Evolutionary conservation across 2,113 vertebrate genomes (phyloP), one percentile per base, ranked within the genome.

Genomic region (Upupa epops): DNA sequence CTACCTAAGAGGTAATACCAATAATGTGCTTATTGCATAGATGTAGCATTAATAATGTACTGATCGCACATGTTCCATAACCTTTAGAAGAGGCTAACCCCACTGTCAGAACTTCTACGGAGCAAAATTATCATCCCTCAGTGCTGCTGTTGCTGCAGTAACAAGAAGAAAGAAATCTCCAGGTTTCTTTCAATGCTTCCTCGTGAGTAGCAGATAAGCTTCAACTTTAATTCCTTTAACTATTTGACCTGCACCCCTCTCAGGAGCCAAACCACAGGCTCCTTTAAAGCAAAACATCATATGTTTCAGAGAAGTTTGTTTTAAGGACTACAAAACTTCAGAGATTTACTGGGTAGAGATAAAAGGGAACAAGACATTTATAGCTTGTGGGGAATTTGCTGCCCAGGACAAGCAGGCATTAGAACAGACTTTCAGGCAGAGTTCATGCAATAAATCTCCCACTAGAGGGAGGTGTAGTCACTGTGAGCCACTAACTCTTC

Each of bases 401-500:
- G 74, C 54, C 82, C 42, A 56, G 58, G 36, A 40, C n/a, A 89
- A 34, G 73, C 17, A 48, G 25, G 66, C 58, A 15, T 54, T 28
- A 45, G 55, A 72, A n/a, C 21, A 46, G 1, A 45, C 31, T 69
- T 96, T 81, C 63, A 60, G 78, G 46, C 1, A 81, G 65, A 89
- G 89, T 81, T 84, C 89, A 93, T 77, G 68, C 64, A 93, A 77
- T 91, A 91, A 75, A 90, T 91, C 79, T 95, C 48, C 93, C 96
- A 91, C 96, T 96, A 89, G 96, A 94, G 96, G 96, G 96, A 94
- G 94, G 82, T 92, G 73, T 81, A 72, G 59, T 90, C 83, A 82
- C 21, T 0, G 0, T 51, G 69, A 75, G 42, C 70, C 40, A 6
- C 72, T 31, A 20, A 36, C 66, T 48, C 40, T 40, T 71, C 60